Base-by-base conservation (phyloP, 2,113 vertebrate genomes). In the Balaeniceps rex region DNA sequence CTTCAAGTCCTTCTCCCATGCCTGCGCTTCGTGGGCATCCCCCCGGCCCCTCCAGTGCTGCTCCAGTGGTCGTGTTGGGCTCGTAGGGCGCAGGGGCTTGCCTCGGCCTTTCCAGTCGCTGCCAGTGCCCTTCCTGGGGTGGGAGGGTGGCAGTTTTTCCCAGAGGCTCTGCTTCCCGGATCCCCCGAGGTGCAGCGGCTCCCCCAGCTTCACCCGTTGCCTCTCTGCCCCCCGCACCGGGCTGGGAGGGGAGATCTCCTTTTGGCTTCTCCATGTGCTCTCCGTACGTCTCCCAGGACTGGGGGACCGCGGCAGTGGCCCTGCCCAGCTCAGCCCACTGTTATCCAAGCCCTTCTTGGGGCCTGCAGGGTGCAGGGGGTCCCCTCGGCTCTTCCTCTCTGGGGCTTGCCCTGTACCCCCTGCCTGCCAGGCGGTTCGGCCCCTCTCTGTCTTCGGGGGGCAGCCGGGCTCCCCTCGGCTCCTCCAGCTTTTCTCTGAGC, bases 231-330 rank as follows among this genome's bases (percentile, higher is more conserved):
- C 55, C 6, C 2, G 40, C 71, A 42, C 87, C 2, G n/a, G 64
- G 74, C 54, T 5, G 7, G 91, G 87, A 60, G 96, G 87, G 1
- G 96, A 81, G 6, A 91, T 91, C 29, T 96, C 87, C 81, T 95
- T 83, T 74, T 97, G 95, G 82, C 90, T 97, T 84, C 90, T 97
- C 97, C 97, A 94, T 3, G 78, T 82, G 31, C 91, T 71, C 29
- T 97, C 94, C 0, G 23, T 60, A 14, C 0, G 3, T 78, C 69
- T 94, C 47, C 93, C 58, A 1, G 96, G 83, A 76, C 94, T 83
- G 9, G 46, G 34, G 7, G 75, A 76, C 38, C 42, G 52, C 2
- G n/a, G 40, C 0, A 31, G 25, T 14, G 80, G 63, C 5, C 40
- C n/a, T 64, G 75, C 60, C 55, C 11, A 69, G 6, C 71, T 69